Conservation (phyloP, 2,888 invertebrate species). For the Pristionchus mayeri region DNA sequence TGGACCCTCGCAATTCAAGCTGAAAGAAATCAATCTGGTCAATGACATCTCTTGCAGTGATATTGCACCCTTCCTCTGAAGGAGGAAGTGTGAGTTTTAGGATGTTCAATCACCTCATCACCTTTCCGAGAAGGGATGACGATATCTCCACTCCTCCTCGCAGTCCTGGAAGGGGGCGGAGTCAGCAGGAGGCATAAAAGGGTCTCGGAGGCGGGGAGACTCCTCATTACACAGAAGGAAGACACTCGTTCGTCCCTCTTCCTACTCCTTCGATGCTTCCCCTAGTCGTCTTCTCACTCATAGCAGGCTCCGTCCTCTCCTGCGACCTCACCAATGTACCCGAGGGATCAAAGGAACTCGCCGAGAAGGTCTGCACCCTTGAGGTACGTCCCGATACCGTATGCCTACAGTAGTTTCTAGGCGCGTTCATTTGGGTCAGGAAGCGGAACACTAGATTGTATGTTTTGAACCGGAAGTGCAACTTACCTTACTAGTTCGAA, state of each 20-base stretch:
- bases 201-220: neutral
- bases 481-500: neutral
- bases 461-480: neutral
- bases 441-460: neutral
- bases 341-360: conserved; percentile 54
- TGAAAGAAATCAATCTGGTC: no score
- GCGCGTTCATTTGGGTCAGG: neutral
- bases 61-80: neutral
- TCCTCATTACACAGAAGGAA: conserved; percentile 33
- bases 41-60: no score
- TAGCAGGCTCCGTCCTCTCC: neutral
- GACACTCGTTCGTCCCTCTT: neutral
- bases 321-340: conserved; percentile 55
- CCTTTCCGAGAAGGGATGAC: conserved; percentile 24
- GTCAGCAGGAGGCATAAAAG: conserved; percentile 45
- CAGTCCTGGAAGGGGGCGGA: conserved; percentile 22
- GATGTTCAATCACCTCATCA: neutral
- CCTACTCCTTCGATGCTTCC: neutral
- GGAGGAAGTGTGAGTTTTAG: neutral
- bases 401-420: neutral
- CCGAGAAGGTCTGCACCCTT: conserved; percentile 57
- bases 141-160: neutral
- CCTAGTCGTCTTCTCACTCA: neutral
- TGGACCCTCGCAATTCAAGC: no score
- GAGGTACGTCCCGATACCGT: conserved; percentile 53